Evolutionary conservation across 2,113 vertebrate genomes (phyloP).

Genomic region (Pavo muticus): DNA sequence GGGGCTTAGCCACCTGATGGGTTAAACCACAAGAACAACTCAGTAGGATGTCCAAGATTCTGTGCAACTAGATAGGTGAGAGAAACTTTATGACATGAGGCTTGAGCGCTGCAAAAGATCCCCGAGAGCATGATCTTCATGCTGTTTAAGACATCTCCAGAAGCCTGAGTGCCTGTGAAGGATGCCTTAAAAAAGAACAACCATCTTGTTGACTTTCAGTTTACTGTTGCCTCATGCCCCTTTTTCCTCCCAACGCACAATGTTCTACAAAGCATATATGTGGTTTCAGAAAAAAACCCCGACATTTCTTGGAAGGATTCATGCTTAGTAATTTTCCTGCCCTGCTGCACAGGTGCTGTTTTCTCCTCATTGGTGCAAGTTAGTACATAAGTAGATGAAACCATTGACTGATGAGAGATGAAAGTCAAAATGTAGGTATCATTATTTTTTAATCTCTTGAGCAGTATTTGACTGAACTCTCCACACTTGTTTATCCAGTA

Average conservation of each 20-base stretch:
- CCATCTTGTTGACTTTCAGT: not conserved
- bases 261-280: not conserved
- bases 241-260: not conserved
- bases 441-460: not conserved
- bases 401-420: not conserved
- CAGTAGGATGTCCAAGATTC: not conserved
- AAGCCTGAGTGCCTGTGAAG: not conserved
- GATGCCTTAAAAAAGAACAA: not conserved
- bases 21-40: too few species aligned
- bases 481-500: not conserved
- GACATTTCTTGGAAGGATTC: not conserved
- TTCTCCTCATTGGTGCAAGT: not conserved
- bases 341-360: not conserved
- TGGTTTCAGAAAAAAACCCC: not conserved
- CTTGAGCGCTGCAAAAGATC: not conserved
- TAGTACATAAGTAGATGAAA: not conserved
- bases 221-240: not conserved
- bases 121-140: not conserved
- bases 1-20: too few species aligned
- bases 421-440: not conserved
- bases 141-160: not conserved
- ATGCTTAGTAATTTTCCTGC: not conserved
- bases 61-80: not conserved
- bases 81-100: not conserved
- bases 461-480: not conserved